Percentiles rank a stretch among this genome's conserved stretches.
These are phyloP conservation scores for Maniola jurtina DNA, from an alignment of 1,140 invertebrate genomes.

Conservation along the genomic window DNA sequence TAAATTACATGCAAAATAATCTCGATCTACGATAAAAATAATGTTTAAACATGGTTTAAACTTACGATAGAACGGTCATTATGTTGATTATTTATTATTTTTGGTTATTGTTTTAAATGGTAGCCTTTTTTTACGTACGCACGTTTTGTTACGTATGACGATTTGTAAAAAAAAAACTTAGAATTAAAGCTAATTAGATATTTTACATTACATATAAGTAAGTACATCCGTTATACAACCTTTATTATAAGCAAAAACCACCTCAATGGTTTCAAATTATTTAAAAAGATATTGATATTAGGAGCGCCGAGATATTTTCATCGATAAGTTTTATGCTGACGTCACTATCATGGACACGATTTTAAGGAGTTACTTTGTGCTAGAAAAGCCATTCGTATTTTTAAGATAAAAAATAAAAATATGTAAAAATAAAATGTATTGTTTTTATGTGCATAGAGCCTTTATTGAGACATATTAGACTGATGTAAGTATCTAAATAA, in stretches of 20 bases:
- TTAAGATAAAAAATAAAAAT: not conserved
- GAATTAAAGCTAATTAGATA: too few relatives aligned
- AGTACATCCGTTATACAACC: conserved; percentile 13
- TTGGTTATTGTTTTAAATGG: too few relatives aligned
- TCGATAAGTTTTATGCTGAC: conserved; percentile 57
- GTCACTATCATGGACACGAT: conserved; percentile 52
- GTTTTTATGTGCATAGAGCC: not conserved
- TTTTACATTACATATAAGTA: not conserved
- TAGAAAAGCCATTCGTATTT: conserved; percentile 4
- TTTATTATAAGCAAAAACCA: conserved; percentile 13
- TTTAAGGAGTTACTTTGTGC: not conserved
- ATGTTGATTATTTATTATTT: too few relatives aligned
- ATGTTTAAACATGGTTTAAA: too few relatives aligned
- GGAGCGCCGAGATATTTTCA: conserved; percentile 48
- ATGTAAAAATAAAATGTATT: not conserved
- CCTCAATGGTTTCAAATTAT: conserved; percentile 45
- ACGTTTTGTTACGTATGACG: too few relatives aligned
- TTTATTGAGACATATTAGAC: not conserved
- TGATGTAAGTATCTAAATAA: too few relatives aligned
- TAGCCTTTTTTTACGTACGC: too few relatives aligned
- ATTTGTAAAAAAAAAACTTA: too few relatives aligned
- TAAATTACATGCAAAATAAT: too few relatives aligned
- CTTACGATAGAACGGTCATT: too few relatives aligned
- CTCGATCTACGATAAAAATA: too few relatives aligned
- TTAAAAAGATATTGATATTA: conserved; percentile 64